Conservation (phyloP, 1,140 invertebrate species). For the Macrosteles quadrilineatus region DNA sequence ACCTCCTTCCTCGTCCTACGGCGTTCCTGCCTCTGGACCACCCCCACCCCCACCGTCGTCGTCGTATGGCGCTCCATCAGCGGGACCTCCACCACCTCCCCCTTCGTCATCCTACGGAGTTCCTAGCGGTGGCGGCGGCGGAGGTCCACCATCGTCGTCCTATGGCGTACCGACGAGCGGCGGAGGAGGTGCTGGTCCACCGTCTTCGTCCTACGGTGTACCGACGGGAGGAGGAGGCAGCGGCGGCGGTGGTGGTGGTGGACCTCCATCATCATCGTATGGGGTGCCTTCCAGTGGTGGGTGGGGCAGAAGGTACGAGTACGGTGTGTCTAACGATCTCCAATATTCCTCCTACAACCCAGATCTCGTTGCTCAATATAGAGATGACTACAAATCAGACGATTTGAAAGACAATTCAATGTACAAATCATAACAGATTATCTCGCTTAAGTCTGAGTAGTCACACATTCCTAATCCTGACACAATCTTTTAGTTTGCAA, state of each 20-base stretch:
- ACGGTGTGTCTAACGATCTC: neutral
- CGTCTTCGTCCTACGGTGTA: neutral
- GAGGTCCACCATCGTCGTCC: too few relatives aligned
- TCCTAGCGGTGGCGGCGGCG: neutral
- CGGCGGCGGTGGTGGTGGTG: neutral
- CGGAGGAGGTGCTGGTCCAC: neutral
- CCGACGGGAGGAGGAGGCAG: neutral
- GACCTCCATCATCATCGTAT: neutral
- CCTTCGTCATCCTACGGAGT: neutral
- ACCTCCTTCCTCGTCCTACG: neutral
- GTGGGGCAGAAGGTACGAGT: neutral
- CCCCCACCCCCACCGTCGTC: neutral
- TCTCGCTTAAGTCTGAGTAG: too few relatives aligned
- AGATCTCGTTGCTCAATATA: neutral
- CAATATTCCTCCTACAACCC: constrained; percentile 14
- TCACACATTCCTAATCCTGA: too few relatives aligned
- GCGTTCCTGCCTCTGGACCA: neutral
- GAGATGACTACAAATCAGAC: constrained; percentile 1
- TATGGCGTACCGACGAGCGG: neutral
- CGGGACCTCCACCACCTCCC: neutral
- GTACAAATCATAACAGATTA: too few relatives aligned
- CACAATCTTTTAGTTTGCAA: too few relatives aligned
- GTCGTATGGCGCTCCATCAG: neutral
- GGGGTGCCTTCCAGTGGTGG: neutral
- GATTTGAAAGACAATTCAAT: neutral